Evolutionary conservation across 2,888 invertebrate genomes (phyloP).

Genomic region (Esperia sulphurella): DNA sequence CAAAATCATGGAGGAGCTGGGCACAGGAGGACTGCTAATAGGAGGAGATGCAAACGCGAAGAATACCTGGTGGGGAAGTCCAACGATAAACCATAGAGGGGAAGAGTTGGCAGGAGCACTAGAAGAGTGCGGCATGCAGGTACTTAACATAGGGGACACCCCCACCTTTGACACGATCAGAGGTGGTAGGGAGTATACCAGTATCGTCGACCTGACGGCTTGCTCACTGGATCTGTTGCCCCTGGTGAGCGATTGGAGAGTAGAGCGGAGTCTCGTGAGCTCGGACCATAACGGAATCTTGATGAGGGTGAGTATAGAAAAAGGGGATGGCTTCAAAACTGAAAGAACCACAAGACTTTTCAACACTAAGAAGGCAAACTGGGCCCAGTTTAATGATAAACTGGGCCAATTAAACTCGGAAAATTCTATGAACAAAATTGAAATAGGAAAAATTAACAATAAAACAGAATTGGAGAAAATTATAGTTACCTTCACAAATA

Average conservation of each 20-base stretch:
- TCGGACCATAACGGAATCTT: slow-evolving; percentile 11
- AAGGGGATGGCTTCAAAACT: not conserved
- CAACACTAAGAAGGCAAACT: slow-evolving; percentile 7
- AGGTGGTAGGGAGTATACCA: not conserved
- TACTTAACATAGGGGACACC: too few species aligned
- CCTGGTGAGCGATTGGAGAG: slow-evolving; percentile 4
- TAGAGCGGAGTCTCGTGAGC: not conserved
- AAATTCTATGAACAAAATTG: not conserved
- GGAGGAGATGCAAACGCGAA: too few species aligned
- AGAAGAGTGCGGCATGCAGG: too few species aligned
- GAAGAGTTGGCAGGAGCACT: too few species aligned
- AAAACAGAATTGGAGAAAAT: slow-evolving; percentile 5
- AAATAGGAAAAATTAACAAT: slow-evolving; percentile 1
- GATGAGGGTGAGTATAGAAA: not conserved
- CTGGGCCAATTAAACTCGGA: not conserved
- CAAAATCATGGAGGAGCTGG: too few species aligned
- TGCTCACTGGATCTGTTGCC: slow-evolving; percentile 2
- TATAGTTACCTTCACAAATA: not conserved
- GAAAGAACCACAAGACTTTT: slow-evolving; percentile 6
- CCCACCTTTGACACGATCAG: too few species aligned
- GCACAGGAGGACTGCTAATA: too few species aligned
- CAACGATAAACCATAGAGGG: too few species aligned
- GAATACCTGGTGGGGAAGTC: too few species aligned
- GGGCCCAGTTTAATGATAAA: slow-evolving; percentile 5
- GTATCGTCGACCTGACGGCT: slow-evolving; percentile 9